Base-by-base conservation (phyloP, 1,140 invertebrate species). In the Bradysia coprophila region DNA sequence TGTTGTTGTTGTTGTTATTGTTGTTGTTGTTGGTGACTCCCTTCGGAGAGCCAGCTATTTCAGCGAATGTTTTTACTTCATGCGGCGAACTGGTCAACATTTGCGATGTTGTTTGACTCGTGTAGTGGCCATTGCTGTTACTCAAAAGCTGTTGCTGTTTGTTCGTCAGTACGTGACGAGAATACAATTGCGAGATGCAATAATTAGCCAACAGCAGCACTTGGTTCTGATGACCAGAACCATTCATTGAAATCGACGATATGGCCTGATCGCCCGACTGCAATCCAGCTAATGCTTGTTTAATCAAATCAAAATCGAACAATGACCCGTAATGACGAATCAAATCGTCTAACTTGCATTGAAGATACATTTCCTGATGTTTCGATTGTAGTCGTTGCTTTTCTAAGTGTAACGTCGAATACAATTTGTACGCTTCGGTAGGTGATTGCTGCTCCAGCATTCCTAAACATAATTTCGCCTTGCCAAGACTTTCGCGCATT, bases 121-220 rank as follows among this genome's bases (percentile, higher is more conserved):
- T 31, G 40, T 31, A 31, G 23, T 16, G 16, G n/a, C 19, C 40
- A 31, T 32, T 43, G 2, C 0, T n/a, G 13, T 9, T 10, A 2
- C 32, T 21, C n/a, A 15, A 23, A 19, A 24, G 21, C 13, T 31
- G 38, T 19, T 31, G 20, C 24, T 43, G 40, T 9, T 71, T 71
- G 49, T 74, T 73, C 38, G 67, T 66, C 2, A 75, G 48, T 2
- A 76, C 64, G 48, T 79, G 75, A 31, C 75, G 66, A 24, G 75
- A 72, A 56, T 78, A 81, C n/a, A 81, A 55, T 49, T 77, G 73
- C 5, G 75, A 75, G 68, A 73, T 77, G 54, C 74, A 81, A 47
- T 78, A 79, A 48, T 80, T 81, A 3, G 76, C 75, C 20, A 82
- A 65, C 51, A 81, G 76, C 22, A 81, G 57, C 32, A 81, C 69